These are phyloP conservation scores for Linepithema humile DNA, from an alignment of 1,140 invertebrate species.

Conservation along the genomic window DNA sequence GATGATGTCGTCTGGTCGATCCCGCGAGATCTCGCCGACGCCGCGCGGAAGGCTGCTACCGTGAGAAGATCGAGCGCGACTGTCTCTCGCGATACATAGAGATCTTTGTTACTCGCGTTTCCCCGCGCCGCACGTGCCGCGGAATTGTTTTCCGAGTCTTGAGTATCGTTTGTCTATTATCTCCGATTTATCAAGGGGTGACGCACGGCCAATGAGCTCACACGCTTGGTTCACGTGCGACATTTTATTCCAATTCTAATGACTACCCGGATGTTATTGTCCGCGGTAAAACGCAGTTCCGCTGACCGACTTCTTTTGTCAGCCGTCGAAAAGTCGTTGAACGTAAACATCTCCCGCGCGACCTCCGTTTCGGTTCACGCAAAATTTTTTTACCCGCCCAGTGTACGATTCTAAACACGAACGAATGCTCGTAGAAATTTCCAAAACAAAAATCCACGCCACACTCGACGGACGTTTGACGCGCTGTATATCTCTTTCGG, in stretches of 20 bases:
- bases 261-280: slow-evolving; percentile 27
- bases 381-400: slow-evolving; percentile 39
- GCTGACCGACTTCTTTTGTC: slow-evolving; percentile 47
- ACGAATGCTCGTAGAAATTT: not conserved
- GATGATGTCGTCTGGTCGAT: slow-evolving; percentile 39
- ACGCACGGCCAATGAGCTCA: not conserved
- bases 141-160: too few species aligned
- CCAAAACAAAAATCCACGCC: not conserved
- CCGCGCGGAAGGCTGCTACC: not conserved
- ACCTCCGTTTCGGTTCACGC: not conserved
- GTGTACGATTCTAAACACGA: slow-evolving; percentile 3
- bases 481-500: slow-evolving; percentile 14
- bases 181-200: not conserved
- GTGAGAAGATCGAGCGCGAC: slow-evolving; percentile 9
- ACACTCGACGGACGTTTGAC: not conserved
- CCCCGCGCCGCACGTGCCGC: not conserved
- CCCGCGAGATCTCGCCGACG: slow-evolving; percentile 42
- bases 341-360: slow-evolving; percentile 22
- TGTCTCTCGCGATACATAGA: not conserved
- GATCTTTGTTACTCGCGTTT: not conserved
- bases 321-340: not conserved
- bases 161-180: too few species aligned
- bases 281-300: slow-evolving; percentile 41
- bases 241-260: slow-evolving; percentile 28
- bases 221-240: not conserved